Evolutionary conservation across 2,888 invertebrate species (phyloP).

Genomic region (Mimumesa dahlbomi): DNA sequence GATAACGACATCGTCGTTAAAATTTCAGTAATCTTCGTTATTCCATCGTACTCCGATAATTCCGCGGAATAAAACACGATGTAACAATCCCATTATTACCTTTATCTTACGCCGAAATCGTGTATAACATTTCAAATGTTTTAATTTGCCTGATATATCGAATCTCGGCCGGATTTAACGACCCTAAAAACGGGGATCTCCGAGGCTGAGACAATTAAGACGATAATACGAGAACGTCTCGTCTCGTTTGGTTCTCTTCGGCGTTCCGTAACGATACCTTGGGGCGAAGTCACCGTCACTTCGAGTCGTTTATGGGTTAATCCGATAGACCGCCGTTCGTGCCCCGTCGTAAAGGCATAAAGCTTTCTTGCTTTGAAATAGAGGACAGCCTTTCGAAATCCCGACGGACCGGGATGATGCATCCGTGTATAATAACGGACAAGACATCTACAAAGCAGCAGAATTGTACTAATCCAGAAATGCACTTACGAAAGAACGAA

Average conservation of each 20-base stretch:
- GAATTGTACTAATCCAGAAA: background rate
- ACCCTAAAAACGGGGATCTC: constrained; percentile 17
- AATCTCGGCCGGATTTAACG: constrained; percentile 9
- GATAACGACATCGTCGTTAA: too few species aligned
- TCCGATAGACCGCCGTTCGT: constrained; percentile 53
- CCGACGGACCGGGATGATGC: constrained; percentile 23
- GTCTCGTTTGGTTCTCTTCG: constrained; percentile 47
- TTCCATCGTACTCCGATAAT: background rate
- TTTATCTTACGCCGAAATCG: background rate
- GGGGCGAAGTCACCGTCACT: constrained; percentile 61
- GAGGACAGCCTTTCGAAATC: constrained; percentile 36
- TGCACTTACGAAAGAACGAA: too few species aligned
- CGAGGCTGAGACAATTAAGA: constrained; percentile 54
- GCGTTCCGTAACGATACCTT: constrained; percentile 59
- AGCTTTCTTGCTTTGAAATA: constrained; percentile 43
- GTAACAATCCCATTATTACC: background rate
- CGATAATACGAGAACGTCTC: constrained; percentile 44
- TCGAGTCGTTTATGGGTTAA: constrained; percentile 61
- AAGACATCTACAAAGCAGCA: background rate
- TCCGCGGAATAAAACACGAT: too few species aligned
- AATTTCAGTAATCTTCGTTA: background rate
- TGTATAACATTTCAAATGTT: background rate
- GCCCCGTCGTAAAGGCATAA: constrained; percentile 57
- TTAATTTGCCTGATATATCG: background rate
- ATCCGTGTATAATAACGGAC: constrained; percentile 15